Base-by-base conservation (phyloP, 23 tunicate species). In the Aplidium turbinatum region DNA sequence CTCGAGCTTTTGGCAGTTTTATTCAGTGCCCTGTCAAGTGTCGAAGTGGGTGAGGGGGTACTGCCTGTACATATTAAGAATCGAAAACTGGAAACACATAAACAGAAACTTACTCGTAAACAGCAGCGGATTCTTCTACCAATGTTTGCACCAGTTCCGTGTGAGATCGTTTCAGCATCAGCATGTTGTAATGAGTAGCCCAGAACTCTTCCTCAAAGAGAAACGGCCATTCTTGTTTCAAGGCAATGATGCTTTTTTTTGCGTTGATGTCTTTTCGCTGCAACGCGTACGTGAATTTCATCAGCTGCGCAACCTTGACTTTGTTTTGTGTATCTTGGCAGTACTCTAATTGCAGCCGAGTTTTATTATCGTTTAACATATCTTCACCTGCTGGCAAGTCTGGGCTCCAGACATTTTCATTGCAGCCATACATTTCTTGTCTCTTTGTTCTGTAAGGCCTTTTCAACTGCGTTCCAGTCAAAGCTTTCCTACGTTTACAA, bases 181-280 rank as follows among this genome's bases (percentile, higher is more conserved):
- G 67, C 22, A 5, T 60, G 35, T 60, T 38, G 31, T 60, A 60
- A 29, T 60, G 67, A 60, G n/a, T 3, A 11, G 31, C 7, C 3
- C 30, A n/a, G 31, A 5, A 29, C 5, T 26, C 35, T 26, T 60
- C 35, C 6, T 26, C 36, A 60, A 60, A 60, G 7, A 60, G 31
- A 30, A 60, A 60, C 3, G 67, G 67, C 67, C 67, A 60, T 4
- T 60, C 67, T 5, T 7, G 7, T 60, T 60, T 28, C 35, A 60
- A 25, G 6, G 30, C 35, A 29, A 6, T 6, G 9, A 60, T n/a
- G 7, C 13, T 4, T 60, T 4, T n/a, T n/a, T n/a, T n/a, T 60
- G 30, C 50, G 50, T 42, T 42, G 16, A 42, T 42, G 16, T 11
- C 16, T 16, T 42, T 60, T 29, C 67, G 35, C 35, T 60, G 67